Evolutionary conservation across 2,797 vertebrate genomes (phyloP).

Genomic region (Amniataba percoides): DNA sequence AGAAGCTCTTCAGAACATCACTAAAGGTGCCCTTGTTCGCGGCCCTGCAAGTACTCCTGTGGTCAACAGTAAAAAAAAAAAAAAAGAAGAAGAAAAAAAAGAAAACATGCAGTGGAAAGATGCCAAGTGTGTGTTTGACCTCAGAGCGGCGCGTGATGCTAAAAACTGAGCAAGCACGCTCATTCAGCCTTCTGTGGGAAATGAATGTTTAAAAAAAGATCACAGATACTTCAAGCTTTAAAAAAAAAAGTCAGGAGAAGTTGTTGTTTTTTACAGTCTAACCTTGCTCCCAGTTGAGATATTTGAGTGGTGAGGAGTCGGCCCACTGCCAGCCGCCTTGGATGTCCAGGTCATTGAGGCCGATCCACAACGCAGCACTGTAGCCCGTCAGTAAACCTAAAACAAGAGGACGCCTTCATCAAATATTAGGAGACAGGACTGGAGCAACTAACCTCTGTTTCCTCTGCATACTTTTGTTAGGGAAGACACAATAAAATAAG

Average conservation of each 20-base stretch:
- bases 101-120: conserved; percentile 15
- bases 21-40: conserved; percentile 2
- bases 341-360: conserved; percentile 96
- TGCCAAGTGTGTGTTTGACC: conserved; percentile 31
- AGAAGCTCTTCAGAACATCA: conserved; percentile 20
- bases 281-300: conserved; percentile 98
- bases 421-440: not conserved
- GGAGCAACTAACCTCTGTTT: not conserved
- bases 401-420: conserved; percentile 30
- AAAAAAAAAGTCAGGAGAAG: conserved; percentile 35
- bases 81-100: no score
- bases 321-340: conserved; percentile 99
- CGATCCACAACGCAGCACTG: conserved; percentile 95
- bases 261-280: conserved; percentile 66
- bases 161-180: conserved; percentile 38
- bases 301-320: conserved; percentile 95
- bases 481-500: not conserved
- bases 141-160: conserved; percentile 14
- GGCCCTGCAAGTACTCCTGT: not conserved
- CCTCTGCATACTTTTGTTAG: not conserved
- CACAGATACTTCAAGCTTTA: conserved; percentile 29
- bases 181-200: conserved; percentile 40
- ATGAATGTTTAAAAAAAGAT: conserved; percentile 32
- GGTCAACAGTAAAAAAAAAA: not conserved
- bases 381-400: conserved; percentile 91